These are phyloP conservation scores for Drosophila yakuba DNA, from an alignment of 1,140 invertebrate species.

Conservation along the genomic window DNA sequence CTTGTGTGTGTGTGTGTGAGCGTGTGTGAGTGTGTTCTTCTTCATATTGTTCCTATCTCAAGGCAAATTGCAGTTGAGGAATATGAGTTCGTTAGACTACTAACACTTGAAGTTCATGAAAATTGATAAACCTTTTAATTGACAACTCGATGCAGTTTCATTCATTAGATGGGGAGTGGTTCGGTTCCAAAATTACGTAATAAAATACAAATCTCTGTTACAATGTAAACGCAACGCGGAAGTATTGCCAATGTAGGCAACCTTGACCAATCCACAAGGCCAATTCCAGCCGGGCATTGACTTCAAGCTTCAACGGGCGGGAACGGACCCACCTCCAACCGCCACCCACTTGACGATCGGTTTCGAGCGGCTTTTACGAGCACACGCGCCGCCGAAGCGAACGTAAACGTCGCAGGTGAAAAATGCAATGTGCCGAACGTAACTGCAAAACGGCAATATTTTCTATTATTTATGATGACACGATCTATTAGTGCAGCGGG, in stretches of 20 bases:
- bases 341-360: background rate
- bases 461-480: conserved; percentile 53
- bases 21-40: background rate
- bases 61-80: conserved; percentile 6
- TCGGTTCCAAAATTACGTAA: too few relatives aligned
- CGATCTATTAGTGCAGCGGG: conserved; percentile 29
- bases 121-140: background rate
- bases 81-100: too few relatives aligned
- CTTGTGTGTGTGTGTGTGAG: conserved; percentile 25
- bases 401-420: conserved; percentile 12
- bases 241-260: conserved; percentile 2
- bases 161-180: too few relatives aligned
- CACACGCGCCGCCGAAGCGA: conserved; percentile 21
- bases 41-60: conserved; percentile 51
- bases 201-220: background rate
- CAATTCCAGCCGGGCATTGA: conserved; percentile 46
- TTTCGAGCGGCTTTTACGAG: background rate
- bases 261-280: conserved; percentile 40
- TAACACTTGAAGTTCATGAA: background rate
- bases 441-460: conserved; percentile 9
- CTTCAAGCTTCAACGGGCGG: background rate
- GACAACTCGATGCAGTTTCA: too few relatives aligned
- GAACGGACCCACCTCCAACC: background rate
- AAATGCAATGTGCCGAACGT: conserved; percentile 6
- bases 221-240: background rate